Evolutionary conservation across 2,888 invertebrate genomes (phyloP), one percentile per base, ranked within the genome.

Genomic region (Gisinianus flammeolus): DNA sequence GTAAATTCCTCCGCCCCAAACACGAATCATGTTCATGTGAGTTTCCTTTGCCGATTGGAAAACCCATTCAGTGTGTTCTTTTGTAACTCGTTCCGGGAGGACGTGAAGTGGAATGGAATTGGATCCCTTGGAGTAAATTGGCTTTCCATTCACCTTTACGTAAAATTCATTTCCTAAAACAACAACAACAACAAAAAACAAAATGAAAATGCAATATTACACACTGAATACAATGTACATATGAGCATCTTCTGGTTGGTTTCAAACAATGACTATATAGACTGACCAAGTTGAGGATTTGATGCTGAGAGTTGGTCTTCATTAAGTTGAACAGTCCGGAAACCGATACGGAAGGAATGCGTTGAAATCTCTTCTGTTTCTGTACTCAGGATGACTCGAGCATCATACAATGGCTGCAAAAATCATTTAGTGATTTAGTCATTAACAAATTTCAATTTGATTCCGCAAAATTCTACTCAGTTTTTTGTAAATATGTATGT

Each of bases 301-400:
- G 28, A 22, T 2, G 52, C 22, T 24, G 64, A 22, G 4, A 92
- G 89, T 67, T 89, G 87, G 75, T 93, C 91, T 87, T 97, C 93
- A 10, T 96, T 89, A 0, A 98, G 87, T 86, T 95, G 92, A 19
- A 97, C 88, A 0, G 93, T 94, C 85, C 97, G 90, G 86, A 98
- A 97, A 1, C 96, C 98, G 82, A 97, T 90, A 81, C 88, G 89
- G 16, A 93, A 85, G n/a, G 87, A 88, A 86, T 91, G 69, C 67
- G 67, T 31, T 0, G 81, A 81, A 2, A 69, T 78, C 77, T 83
- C 82, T 44, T 67, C 56, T 3, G 26, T 26, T 10, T 66, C 22
- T 4, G 76, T 78, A 0, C 31, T 56, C 58, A 91, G 89, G 0
- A 88, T 88, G 0, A 92, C 88, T 76, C 88, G 88, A 69, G 95